These are phyloP conservation scores for Aramus guarauna DNA, from an alignment of 2,113 vertebrate species.

Conservation along the genomic window DNA sequence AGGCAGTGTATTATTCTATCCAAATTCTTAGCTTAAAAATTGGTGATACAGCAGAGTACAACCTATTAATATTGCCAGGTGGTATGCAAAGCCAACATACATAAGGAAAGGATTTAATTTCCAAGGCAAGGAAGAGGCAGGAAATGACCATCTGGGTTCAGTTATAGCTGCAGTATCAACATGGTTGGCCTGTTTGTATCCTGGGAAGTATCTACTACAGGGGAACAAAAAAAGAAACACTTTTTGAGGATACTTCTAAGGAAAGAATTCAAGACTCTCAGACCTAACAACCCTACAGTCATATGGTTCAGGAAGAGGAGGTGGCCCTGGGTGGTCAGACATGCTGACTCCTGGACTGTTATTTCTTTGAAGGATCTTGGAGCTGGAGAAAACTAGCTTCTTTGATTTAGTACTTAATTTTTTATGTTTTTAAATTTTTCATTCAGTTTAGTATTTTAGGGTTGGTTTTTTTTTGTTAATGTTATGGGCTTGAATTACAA, in stretches of 20 bases:
- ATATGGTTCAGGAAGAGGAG: not conserved
- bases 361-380: not conserved
- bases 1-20: not conserved
- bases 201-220: not conserved
- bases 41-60: not conserved
- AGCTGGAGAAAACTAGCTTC: not conserved
- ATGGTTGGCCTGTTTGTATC: not conserved
- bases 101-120: conserved; percentile 36
- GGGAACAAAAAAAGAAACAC: conserved; percentile 5
- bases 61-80: not conserved
- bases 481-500: not conserved
- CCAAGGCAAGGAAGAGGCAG: conserved; percentile 17
- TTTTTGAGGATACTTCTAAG: conserved; percentile 1
- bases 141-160: conserved; percentile 46
- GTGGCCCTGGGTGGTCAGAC: not conserved
- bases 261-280: not conserved
- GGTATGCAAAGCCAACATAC: not conserved
- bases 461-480: not conserved
- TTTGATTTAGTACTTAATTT: not conserved
- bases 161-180: conserved; percentile 34
- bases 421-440: not conserved
- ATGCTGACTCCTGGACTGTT: not conserved
- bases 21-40: not conserved
- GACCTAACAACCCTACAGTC: not conserved
- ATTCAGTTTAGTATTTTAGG: not conserved